These are phyloP conservation scores for Amia ocellicauda DNA, from an alignment of 2,113 vertebrate genomes.

Conservation along the genomic window DNA sequence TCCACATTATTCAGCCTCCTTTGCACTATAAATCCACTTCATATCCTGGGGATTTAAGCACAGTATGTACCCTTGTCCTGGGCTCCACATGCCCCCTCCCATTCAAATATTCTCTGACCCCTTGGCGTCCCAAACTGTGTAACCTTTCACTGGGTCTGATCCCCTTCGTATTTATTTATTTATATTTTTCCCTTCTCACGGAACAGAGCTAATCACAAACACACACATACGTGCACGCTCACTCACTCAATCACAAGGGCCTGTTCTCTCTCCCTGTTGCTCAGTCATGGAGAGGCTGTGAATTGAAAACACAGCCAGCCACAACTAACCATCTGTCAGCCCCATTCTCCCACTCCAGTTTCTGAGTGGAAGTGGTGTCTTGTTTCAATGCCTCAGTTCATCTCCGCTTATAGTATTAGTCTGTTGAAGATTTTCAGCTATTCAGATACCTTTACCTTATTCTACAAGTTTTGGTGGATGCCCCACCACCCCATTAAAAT, in stretches of 20 bases:
- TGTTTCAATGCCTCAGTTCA: no score
- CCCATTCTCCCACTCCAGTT: not conserved
- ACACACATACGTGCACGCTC: not conserved
- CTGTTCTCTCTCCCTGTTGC: no score
- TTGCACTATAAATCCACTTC: slow-evolving; percentile 2
- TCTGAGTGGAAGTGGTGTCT: not conserved
- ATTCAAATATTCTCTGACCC: not conserved
- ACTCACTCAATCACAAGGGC: no score
- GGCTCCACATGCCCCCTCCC: not conserved
- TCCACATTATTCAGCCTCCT: not conserved
- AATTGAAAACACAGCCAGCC: not conserved
- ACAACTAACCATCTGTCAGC: not conserved
- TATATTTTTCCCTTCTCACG: not conserved
- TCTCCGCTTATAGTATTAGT: no score
- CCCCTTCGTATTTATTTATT: not conserved
- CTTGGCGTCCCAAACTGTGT: not conserved
- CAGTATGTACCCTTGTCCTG: not conserved
- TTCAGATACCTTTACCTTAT: no score
- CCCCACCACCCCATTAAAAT: no score
- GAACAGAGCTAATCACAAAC: not conserved
- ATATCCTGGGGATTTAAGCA: slow-evolving; percentile 9
- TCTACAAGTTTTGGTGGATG: no score
- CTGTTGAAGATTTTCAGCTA: no score
- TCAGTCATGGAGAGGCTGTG: slow-evolving; percentile 32
- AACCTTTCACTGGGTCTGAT: not conserved